Conservation (phyloP, 1,140 invertebrate genomes). For the Drosophila burlai region DNA sequence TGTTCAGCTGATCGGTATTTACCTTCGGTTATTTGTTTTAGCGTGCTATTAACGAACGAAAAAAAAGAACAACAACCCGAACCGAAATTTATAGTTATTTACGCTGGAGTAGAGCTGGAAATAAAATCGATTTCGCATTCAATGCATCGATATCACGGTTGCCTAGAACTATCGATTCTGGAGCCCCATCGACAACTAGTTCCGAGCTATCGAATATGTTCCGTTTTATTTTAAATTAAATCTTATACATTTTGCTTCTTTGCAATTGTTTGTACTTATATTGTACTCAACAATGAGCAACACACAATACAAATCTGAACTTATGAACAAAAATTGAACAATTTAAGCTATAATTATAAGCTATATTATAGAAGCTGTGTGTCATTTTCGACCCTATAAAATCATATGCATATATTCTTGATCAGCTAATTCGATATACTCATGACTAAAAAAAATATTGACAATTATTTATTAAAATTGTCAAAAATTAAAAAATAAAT, state of each 20-base stretch:
- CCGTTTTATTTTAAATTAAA: background rate
- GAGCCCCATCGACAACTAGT: background rate
- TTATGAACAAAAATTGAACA: no score
- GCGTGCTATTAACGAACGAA: constrained; percentile 55
- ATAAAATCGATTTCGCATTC: background rate
- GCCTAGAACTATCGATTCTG: background rate
- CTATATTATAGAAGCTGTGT: no score
- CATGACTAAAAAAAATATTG: no score
- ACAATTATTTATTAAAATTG: no score
- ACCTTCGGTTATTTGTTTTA: constrained; percentile 56
- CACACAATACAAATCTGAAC: background rate
- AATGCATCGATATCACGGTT: constrained; percentile 1
- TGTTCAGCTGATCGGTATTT: constrained; percentile 42
- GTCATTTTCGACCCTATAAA: no score
- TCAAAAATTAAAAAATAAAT: no score
- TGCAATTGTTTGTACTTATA: background rate
- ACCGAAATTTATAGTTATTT: constrained; percentile 51
- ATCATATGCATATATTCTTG: no score
- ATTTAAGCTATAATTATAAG: no score
- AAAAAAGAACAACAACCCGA: constrained; percentile 55
- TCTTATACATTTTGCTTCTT: background rate
- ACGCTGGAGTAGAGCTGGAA: constrained; percentile 11
- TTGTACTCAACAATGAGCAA: background rate
- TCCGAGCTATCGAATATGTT: background rate
- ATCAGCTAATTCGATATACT: no score